Evolutionary conservation across 2,888 invertebrate species (phyloP), one percentile per base, ranked within the genome.

Genomic region (Tenthredo mesomela): DNA sequence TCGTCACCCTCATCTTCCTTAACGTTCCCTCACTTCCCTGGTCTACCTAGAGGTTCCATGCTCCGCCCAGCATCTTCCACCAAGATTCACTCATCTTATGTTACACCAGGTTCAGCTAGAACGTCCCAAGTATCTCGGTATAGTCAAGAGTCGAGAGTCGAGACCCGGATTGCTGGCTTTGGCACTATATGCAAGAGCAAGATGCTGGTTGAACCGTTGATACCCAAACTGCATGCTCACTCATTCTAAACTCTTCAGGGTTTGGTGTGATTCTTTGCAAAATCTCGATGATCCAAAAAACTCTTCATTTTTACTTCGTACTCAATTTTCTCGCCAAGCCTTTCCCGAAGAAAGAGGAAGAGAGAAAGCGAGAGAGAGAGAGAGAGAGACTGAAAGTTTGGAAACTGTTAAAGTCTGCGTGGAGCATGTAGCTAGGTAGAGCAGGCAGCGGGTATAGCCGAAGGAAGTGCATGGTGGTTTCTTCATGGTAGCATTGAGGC

Each of bases 1-100:
- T 88, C 65, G 25, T 61, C 65, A 61, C 67, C 82, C 70, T 82
- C 82, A 82, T 67, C 80, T 80, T 40, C 61, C 58, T 2, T 0
- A 33, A 40, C 82, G 50, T 65, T 50, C 25, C 77, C 77, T 47
- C 50, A 2, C 29, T 50, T 37, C 77, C 77, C 77, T 9, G 25
- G 43, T 43, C 71, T 43, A 73, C 5, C 40, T 43, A 43, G 43
- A 73, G 10, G 40, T n/a, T 50, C 67, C 82, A 90, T 88, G 91
- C 91, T 90, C 91, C 91, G 91, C 91, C 91, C 90, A 87, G 89
- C 88, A 65, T 43, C 84, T 78, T 70, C 21, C 29, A 67, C 37
- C 78, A 78, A 70, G 80, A 84, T 84, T 84, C 84, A 84, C 84
- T 84, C 84, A 77, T 84, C 84, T 84, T 70, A 47, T 10, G 80